phyloP scores from a whole-genome alignment of 2,888 invertebrate species.

The Drosophila paramelanica region DNA sequence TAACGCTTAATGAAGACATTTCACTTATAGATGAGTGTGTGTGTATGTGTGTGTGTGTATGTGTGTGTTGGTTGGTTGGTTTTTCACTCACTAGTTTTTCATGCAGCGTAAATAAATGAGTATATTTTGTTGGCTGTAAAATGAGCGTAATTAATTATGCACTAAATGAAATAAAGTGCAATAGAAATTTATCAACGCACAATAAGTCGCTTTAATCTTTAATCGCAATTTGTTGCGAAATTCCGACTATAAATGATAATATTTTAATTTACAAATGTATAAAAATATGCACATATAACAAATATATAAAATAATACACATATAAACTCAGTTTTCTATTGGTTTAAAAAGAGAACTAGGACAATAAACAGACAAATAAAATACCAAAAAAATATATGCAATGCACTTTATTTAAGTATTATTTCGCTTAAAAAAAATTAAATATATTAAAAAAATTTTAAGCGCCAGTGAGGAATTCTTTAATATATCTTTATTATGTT shows the following conservation, averaged over 20 bases:
- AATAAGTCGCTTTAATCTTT: constrained; percentile 18
- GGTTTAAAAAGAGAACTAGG: too few species aligned
- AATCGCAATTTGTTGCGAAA: not conserved
- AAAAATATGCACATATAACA: too few species aligned
- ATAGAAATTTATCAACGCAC: constrained; percentile 33
- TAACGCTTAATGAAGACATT: constrained; percentile 57
- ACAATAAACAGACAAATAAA: too few species aligned
- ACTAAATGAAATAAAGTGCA: constrained; percentile 26
- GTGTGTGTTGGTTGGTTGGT: constrained; percentile 6
- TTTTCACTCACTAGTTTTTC: constrained; percentile 34
- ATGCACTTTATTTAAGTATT: too few species aligned
- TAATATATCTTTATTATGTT: too few species aligned
- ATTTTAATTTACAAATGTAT: not conserved
- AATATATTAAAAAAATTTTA: too few species aligned
- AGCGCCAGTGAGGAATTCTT: too few species aligned
- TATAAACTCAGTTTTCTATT: too few species aligned
- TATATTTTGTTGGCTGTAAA: constrained; percentile 44
- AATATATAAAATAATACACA: too few species aligned
- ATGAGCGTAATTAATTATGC: constrained; percentile 51
- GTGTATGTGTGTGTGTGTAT: constrained; percentile 15
- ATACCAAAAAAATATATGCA: too few species aligned
- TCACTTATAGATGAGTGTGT: constrained; percentile 22
- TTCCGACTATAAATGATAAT: not conserved
- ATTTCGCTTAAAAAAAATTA: too few species aligned
- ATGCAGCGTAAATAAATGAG: constrained; percentile 47